Base-by-base conservation (phyloP, 2,888 invertebrate genomes). In the Heliothis peltigera region DNA sequence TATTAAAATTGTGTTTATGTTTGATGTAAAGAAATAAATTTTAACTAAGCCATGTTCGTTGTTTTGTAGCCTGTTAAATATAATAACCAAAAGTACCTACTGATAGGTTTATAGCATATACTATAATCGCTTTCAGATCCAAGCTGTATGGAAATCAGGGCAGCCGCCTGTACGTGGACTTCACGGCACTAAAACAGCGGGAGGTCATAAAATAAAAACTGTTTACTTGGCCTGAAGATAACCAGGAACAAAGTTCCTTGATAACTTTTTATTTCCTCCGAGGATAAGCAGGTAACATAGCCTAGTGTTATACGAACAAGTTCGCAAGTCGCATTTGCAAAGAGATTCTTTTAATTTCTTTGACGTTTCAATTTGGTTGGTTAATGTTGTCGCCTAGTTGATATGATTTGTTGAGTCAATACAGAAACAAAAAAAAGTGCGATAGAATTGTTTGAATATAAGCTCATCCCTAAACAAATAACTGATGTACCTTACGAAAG, bases 211-310 rank as follows among this genome's bases (percentile, higher is more conserved):
- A 93, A 92, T 91, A 93, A 94, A 93, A 93, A 93, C 90, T 93
- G 92, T 94, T 93, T 94, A 91, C 93, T 92, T 87, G 88, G 88
- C 86, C 88, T 85, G 82, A 83, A 93, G 94, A 94, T 94, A 94
- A 91, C 90, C 60, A 87, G 86, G 88, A 87, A 90, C 91, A 90
- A 93, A 94, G 91, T 94, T 94, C 83, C 82, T 86, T 92, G 93
- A 94, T 94, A 94, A 93, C 90, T 93, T 94, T 94, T 95, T 94
- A 94, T 94, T 92, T 91, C 90, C 89, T 87, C 78, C 65, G 86
- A 87, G 88, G 87, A 86, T 75, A 63, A 58, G 82, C 89, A 89
- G 90, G 90, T 90, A 91, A 87, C 83, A 56, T 22, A 46, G 69
- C 61, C 52, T 69, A 66, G 73, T 82, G 83, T 80, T 79, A 84